phyloP scores from a whole-genome alignment of 2,113 vertebrate species.

The Upupa epops region DNA sequence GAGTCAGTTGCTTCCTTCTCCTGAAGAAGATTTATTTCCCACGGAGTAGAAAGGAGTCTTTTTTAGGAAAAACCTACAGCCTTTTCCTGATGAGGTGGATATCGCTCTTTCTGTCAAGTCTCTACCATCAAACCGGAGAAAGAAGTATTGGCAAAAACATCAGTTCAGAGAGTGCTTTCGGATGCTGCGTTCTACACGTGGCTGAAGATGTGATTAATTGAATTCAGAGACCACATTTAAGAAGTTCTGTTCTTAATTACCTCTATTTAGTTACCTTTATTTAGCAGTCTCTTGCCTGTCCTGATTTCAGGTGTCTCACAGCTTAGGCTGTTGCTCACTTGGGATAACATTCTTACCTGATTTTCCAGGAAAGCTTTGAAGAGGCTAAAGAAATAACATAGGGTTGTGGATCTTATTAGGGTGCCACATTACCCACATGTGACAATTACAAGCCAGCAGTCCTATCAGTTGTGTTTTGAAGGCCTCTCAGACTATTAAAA shows the following conservation, averaged over 20 bases:
- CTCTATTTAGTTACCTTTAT: background rate
- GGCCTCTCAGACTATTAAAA: background rate
- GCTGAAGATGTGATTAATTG: background rate
- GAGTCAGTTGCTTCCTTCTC: background rate
- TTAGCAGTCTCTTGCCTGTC: background rate
- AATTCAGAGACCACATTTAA: background rate
- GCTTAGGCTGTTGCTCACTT: background rate
- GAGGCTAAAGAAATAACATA: background rate
- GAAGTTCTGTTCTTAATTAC: background rate
- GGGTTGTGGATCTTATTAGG: background rate
- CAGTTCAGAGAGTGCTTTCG: background rate
- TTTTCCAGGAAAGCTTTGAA: background rate
- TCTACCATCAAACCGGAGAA: background rate
- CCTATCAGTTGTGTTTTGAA: background rate
- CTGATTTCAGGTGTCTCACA: background rate
- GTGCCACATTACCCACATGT: background rate
- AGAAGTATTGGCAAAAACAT: background rate
- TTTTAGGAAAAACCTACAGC: background rate
- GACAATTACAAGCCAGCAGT: background rate
- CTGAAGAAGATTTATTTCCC: background rate
- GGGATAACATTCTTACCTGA: background rate
- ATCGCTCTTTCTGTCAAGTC: background rate
- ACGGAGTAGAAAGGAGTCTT: background rate
- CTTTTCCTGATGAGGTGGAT: background rate
- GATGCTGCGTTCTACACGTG: background rate